These are phyloP conservation scores for Leptarthrus brevirostris DNA, from an alignment of 2,888 invertebrate species.

Conservation along the genomic window DNA sequence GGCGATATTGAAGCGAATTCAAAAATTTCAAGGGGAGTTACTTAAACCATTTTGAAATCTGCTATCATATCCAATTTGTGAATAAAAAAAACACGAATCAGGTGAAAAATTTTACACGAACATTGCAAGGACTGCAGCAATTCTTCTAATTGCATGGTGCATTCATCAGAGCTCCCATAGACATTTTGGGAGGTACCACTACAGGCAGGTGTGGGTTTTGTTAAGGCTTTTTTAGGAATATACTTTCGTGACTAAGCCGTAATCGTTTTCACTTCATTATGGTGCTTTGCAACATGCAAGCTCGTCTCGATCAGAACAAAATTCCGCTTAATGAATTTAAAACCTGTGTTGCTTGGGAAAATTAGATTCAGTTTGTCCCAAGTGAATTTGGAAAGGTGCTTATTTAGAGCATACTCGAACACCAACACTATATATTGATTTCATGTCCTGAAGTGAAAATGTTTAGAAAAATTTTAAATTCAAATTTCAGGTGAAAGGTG, in stretches of 20 bases:
- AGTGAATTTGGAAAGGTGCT: too few species aligned
- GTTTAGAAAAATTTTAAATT: too few species aligned
- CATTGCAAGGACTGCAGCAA: background rate
- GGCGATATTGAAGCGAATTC: background rate
- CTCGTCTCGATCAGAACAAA: background rate
- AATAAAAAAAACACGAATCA: background rate
- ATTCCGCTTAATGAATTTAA: background rate
- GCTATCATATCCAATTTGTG: background rate
- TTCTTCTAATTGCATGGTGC: background rate
- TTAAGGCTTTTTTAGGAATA: background rate
- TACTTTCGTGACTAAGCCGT: background rate
- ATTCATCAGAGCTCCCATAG: background rate
- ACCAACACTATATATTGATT: too few species aligned
- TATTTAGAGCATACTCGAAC: too few species aligned
- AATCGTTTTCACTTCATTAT: background rate
- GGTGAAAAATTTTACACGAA: background rate
- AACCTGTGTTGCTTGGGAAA: background rate
- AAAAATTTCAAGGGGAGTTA: background rate
- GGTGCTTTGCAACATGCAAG: background rate
- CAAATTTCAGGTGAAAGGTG: too few species aligned
- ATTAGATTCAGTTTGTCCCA: background rate
- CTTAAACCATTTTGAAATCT: background rate
- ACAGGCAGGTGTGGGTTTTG: background rate
- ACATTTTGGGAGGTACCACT: background rate
- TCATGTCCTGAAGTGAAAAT: too few species aligned